Conservation (phyloP, 2,888 invertebrate species). For the Aricia artaxerxes region DNA sequence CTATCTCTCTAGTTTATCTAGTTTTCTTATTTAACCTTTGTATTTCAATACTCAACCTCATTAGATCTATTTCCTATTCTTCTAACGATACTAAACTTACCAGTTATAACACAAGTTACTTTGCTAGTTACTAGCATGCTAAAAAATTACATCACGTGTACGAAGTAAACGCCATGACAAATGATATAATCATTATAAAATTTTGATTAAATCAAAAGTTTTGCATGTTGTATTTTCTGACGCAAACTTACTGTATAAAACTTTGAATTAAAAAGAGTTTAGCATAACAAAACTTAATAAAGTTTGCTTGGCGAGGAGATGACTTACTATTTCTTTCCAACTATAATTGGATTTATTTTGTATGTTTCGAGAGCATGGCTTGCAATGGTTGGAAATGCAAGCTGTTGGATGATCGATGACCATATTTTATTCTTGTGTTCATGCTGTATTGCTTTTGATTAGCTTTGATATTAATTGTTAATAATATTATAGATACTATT, state of each 20-base stretch:
- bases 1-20: too few relatives aligned
- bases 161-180: not conserved
- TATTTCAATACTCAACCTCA: not conserved
- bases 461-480: not conserved
- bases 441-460: not conserved
- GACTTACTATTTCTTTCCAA: conserved; percentile 7
- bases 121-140: conserved; percentile 1
- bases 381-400: conserved; percentile 2
- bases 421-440: not conserved
- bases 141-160: not conserved
- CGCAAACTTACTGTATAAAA: not conserved
- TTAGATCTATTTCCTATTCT: not conserved
- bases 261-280: conserved; percentile 14
- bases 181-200: not conserved
- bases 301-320: not conserved
- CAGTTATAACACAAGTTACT: not conserved
- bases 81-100: not conserved
- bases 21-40: too few relatives aligned
- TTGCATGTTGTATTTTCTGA: not conserved
- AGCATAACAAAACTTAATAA: not conserved
- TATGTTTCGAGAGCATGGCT: conserved; percentile 5
- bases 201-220: conserved; percentile 17
- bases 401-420: not conserved
- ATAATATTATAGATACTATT: too few relatives aligned
- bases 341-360: conserved; percentile 18